Percentiles rank a stretch among this genome's conserved stretches.
Evolutionary conservation across 2,888 invertebrate species (phyloP).

Genomic region (Heliconius ismenius): DNA sequence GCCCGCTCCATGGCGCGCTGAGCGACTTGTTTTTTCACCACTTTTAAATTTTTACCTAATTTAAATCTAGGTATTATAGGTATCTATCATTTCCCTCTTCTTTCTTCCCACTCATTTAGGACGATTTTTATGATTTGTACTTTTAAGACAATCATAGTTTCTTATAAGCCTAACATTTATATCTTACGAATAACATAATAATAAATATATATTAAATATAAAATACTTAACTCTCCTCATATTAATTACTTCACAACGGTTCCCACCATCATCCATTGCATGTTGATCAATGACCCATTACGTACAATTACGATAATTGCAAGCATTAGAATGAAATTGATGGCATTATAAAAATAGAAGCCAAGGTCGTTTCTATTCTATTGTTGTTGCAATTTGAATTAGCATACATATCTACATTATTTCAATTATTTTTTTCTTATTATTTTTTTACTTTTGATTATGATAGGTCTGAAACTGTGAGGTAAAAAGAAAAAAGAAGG

Average conservation of each 20-base stretch:
- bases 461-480: not conserved
- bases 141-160: too few relatives aligned
- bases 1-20: too few relatives aligned
- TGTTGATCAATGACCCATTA: conserved; percentile 27
- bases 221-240: not conserved
- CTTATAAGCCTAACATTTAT: too few relatives aligned
- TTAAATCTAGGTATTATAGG: too few relatives aligned
- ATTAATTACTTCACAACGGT: not conserved
- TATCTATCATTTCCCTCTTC: too few relatives aligned
- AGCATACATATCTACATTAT: conserved; percentile 19
- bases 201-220: not conserved
- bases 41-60: too few relatives aligned
- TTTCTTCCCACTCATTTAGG: too few relatives aligned
- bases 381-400: conserved; percentile 25
- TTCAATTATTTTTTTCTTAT: too few relatives aligned
- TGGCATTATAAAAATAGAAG: conserved; percentile 24
- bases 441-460: not conserved
- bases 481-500: too few relatives aligned
- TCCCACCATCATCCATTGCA: not conserved
- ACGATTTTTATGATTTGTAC: too few relatives aligned
- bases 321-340: conserved; percentile 21
- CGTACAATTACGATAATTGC: conserved; percentile 27
- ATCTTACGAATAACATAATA: too few relatives aligned
- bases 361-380: conserved; percentile 28
- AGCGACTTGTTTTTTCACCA: too few relatives aligned